phyloP scores from a whole-genome alignment of 1,140 invertebrate species.

The Eriosoma lanigerum region DNA sequence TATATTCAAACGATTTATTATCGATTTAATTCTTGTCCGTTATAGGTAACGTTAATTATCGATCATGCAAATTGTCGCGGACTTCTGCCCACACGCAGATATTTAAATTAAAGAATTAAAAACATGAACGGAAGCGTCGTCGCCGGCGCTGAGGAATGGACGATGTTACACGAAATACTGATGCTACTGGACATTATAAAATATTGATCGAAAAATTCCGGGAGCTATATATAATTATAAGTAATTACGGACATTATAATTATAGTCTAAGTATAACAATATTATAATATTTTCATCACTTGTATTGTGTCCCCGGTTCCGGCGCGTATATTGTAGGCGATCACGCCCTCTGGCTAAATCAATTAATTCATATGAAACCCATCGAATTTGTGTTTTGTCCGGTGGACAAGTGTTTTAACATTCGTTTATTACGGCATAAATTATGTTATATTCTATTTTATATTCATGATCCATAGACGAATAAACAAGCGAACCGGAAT shows the following conservation, averaged over 20 bases:
- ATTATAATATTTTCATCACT: conserved; percentile 12
- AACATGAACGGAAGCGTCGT: conserved; percentile 5
- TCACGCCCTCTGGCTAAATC: conserved; percentile 37
- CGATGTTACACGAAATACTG: background rate
- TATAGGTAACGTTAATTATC: too few relatives aligned
- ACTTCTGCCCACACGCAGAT: too few relatives aligned
- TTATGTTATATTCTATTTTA: too few relatives aligned
- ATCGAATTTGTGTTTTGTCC: too few relatives aligned
- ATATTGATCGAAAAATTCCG: conserved; percentile 25
- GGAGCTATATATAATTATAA: conserved; percentile 37
- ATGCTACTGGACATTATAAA: conserved; percentile 33
- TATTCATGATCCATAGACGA: too few relatives aligned
- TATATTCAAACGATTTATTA: too few relatives aligned
- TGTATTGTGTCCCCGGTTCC: conserved; percentile 4
- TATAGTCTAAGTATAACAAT: background rate
- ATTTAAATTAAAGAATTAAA: too few relatives aligned
- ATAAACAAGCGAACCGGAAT: too few relatives aligned
- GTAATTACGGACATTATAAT: conserved; percentile 29
- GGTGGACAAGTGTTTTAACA: too few relatives aligned
- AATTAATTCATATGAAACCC: conserved; percentile 29
- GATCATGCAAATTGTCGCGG: too few relatives aligned
- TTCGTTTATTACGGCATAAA: too few relatives aligned
- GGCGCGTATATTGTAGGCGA: conserved; percentile 4
- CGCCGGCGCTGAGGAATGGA: background rate
- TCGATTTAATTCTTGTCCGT: too few relatives aligned